Conservation (phyloP, 2,888 invertebrate genomes). For the Cacoxenus indagator region DNA sequence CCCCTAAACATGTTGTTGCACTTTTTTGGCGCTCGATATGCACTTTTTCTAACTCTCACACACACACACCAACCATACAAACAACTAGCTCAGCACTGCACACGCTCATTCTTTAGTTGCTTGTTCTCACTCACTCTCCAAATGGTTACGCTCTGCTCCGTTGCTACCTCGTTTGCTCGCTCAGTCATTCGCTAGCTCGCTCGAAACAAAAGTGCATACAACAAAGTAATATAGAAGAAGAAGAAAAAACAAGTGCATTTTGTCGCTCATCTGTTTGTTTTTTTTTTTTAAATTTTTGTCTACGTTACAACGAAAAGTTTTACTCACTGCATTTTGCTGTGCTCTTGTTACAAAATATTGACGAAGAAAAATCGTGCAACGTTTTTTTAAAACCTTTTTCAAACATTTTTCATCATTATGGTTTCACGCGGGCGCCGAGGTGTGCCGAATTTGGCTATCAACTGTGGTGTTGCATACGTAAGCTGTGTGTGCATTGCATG, state of each 20-base stretch:
- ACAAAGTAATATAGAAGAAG: not conserved
- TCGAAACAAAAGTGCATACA: not conserved
- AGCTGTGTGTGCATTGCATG: not conserved
- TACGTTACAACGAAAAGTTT: slow-evolving; percentile 23
- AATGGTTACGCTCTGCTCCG: slow-evolving; percentile 20
- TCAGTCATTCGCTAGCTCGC: not conserved
- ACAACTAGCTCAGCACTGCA: no score
- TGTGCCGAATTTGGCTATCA: not conserved
- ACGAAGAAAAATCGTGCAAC: slow-evolving; percentile 70
- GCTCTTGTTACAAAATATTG: slow-evolving; percentile 70
- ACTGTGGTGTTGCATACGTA: slow-evolving; percentile 16
- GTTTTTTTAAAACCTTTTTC: slow-evolving; percentile 66
- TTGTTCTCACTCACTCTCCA: slow-evolving; percentile 27
- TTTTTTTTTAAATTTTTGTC: not conserved
- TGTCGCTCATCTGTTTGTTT: not conserved
- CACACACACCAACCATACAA: not conserved
- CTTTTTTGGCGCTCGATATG: not conserved
- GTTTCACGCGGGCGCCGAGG: slow-evolving; percentile 18
- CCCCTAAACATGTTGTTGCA: slow-evolving; percentile 11
- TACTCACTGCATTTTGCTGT: slow-evolving; percentile 50
- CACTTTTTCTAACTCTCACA: slow-evolving; percentile 25
- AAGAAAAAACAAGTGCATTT: slow-evolving; percentile 24
- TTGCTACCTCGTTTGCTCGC: not conserved
- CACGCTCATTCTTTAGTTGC: no score
- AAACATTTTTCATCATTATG: slow-evolving; percentile 64